These are phyloP conservation scores for Darevskia mixta DNA, from an alignment of 2,797 vertebrate species.

Conservation along the genomic window DNA sequence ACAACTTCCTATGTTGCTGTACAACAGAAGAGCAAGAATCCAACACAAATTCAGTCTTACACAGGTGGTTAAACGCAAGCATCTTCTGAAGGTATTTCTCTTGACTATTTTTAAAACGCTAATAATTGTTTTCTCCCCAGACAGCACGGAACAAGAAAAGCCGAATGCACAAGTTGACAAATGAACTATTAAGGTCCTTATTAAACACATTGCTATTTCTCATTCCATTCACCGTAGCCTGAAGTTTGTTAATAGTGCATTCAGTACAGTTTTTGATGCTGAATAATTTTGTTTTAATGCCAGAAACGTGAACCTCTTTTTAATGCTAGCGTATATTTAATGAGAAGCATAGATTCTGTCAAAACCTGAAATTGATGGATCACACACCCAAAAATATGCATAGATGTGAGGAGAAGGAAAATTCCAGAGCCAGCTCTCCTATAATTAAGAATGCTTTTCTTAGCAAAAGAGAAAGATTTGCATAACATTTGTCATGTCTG, in stretches of 20 bases:
- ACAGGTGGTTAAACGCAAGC: slow-evolving; percentile 41
- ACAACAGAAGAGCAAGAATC: slow-evolving; percentile 16
- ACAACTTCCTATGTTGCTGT: not conserved
- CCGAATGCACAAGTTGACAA: slow-evolving; percentile 50
- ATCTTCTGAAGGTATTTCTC: slow-evolving; percentile 42
- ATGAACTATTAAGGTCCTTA: slow-evolving; percentile 34
- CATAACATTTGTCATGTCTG: slow-evolving; percentile 26
- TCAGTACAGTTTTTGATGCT: slow-evolving; percentile 40
- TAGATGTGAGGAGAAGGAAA: slow-evolving; percentile 16
- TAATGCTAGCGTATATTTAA: slow-evolving; percentile 38
- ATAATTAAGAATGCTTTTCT: slow-evolving; percentile 34
- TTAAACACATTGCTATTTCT: slow-evolving; percentile 47
- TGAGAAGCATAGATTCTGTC: slow-evolving; percentile 29
- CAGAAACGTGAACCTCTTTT: not conserved
- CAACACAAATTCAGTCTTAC: slow-evolving; percentile 17
- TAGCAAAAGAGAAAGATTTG: slow-evolving; percentile 43
- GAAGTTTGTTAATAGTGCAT: slow-evolving; percentile 47
- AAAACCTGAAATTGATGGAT: slow-evolving; percentile 31
- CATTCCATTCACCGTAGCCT: slow-evolving; percentile 45
- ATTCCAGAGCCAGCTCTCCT: slow-evolving; percentile 21
- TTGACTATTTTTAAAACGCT: slow-evolving; percentile 37
- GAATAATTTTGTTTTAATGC: slow-evolving; percentile 47
- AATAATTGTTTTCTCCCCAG: slow-evolving; percentile 8
- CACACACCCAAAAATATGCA: not conserved
- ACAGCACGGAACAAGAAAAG: slow-evolving; percentile 1